A percentile compares a stretch with the other conserved stretches of the same genome.
Conservation (phyloP, 1,140 invertebrate species). For the Neodiprion lecontei region DNA sequence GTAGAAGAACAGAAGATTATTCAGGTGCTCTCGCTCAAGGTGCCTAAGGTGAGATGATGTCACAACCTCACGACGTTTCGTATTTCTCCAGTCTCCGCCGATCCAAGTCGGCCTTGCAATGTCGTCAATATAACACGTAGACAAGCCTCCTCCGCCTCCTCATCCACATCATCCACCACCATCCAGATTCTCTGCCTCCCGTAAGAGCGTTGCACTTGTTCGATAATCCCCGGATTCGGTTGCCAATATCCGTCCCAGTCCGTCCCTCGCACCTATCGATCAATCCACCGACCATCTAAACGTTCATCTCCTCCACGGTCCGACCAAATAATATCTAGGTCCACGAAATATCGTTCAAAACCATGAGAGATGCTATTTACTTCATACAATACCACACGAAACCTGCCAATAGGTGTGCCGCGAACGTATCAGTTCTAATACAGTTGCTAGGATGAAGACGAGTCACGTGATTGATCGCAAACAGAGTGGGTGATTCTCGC, state of each 20-base stretch:
- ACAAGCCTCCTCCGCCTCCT: not conserved
- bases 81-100: not conserved
- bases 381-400: too few species aligned
- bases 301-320: too few species aligned
- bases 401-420: too few species aligned
- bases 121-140: not conserved
- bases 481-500: too few species aligned
- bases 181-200: not conserved
- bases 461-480: too few species aligned
- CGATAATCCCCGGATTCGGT: not conserved
- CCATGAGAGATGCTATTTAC: too few species aligned
- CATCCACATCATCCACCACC: not conserved
- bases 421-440: too few species aligned
- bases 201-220: slow-evolving; percentile 1
- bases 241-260: not conserved
- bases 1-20: too few species aligned
- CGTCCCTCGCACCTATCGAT: not conserved
- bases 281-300: not conserved
- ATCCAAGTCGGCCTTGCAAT: not conserved
- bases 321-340: too few species aligned
- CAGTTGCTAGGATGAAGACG: too few species aligned
- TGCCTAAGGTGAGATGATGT: not conserved
- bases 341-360: too few species aligned
- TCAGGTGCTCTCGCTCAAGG: too few species aligned
- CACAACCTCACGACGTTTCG: not conserved